Conservation (phyloP, 2,113 vertebrate genomes). For the Sminthopsis crassicaudata region DNA sequence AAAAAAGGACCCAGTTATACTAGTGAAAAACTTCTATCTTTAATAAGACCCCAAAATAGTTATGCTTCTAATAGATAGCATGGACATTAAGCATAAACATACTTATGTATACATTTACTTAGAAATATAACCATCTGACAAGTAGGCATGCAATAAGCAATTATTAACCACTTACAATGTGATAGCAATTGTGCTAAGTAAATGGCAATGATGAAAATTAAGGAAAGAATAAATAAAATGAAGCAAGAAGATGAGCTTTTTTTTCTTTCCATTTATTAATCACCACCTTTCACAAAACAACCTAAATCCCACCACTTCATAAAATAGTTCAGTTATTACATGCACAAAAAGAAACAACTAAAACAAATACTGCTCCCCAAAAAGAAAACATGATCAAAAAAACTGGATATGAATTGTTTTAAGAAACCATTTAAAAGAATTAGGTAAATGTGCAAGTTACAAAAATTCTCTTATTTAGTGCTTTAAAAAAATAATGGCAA, state of each 20-base stretch:
- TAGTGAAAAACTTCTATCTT: background rate
- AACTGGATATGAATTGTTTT: background rate
- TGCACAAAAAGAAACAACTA: conserved; percentile 42
- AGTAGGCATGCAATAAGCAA: background rate
- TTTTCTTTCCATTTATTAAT: conserved; percentile 52
- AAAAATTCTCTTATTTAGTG: background rate
- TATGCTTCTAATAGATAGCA: background rate
- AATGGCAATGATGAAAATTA: conserved; percentile 17
- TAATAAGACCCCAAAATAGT: background rate
- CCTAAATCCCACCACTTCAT: conserved; percentile 6
- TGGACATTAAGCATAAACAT: background rate
- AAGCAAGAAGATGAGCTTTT: conserved; percentile 12
- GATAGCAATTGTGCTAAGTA: background rate
- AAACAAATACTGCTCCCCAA: background rate
- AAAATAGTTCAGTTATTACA: conserved; percentile 37
- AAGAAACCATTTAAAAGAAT: conserved; percentile 46
- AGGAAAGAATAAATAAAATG: conserved; percentile 31
- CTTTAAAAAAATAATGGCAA: background rate
- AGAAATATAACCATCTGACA: background rate
- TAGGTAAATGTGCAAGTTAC: conserved; percentile 33
- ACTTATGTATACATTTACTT: background rate
- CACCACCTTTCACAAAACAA: background rate
- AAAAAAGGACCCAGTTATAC: background rate
- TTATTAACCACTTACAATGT: background rate
- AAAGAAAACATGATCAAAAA: conserved; percentile 45